Base-by-base conservation (phyloP, 2,113 vertebrate genomes). In the Tinamus guttatus region DNA sequence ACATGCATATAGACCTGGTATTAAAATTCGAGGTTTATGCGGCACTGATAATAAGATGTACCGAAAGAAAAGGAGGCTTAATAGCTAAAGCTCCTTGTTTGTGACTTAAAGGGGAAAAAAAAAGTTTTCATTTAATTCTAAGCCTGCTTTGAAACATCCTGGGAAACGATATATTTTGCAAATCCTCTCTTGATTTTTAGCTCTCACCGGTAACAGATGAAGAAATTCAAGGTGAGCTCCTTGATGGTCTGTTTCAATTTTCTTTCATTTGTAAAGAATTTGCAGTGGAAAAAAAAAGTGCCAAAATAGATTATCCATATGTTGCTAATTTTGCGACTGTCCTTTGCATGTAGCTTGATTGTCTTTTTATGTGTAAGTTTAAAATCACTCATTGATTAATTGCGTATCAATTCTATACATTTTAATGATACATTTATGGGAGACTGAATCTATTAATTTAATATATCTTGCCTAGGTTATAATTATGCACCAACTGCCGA, bases 381-480 rank as follows among this genome's bases (percentile, higher is more conserved):
- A 81, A 93, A 94, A 93, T 67, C 88, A 81, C 56, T 91, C 54
- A n/a, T n/a, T n/a, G n/a, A n/a, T n/a, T n/a, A n/a, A 47, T 71
- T 81, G 93, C 70, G 19, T 82, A 82, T 76, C 88, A 93, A 30
- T 75, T 58, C 82, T 74, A 93, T 93, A 89, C 79, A 90, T 87
- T 95, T 95, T 91, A 91, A 82, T 68, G 73, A 63, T 91, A 75
- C 65, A 84, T 93, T 51, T 87, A 85, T 79, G 79, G 64, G 78
- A 91, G 63, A 87, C 36, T 56, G 87, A 93, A 85, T 81, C 68
- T 82, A 91, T 93, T 93, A 91, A 94, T 94, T 84, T 86, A 94
- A 96, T 88, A 76, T 64, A 95, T 75, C 76, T 90, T 41, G 3
- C 73, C 79, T 84, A 73, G 91, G 25, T 75, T 90, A 64, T 81